These are phyloP conservation scores for Clarias batrachus DNA, from an alignment of 2,113 vertebrate species.

Conservation along the genomic window DNA sequence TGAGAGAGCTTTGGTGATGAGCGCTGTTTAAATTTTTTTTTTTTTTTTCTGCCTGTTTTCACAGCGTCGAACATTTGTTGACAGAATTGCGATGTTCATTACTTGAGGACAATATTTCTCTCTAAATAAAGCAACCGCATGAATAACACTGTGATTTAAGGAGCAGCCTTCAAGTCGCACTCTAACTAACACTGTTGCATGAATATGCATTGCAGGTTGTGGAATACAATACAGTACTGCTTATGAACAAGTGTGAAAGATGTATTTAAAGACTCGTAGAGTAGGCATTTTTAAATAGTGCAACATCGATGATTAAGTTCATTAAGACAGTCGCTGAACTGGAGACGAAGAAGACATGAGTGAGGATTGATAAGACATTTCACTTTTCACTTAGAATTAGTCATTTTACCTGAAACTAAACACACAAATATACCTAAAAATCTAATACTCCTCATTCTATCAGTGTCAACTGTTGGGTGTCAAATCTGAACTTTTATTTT, in stretches of 20 bases:
- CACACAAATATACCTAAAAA: not conserved
- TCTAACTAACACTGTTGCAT: conserved; percentile 4
- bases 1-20: conserved; percentile 56
- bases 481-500: not conserved
- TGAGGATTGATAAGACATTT: conserved; percentile 58
- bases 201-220: not conserved
- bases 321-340: conserved; percentile 49
- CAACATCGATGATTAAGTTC: conserved; percentile 10
- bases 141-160: conserved; percentile 23
- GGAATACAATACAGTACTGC: conserved; percentile 7
- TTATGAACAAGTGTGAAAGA: conserved; percentile 36
- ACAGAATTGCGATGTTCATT: conserved; percentile 48
- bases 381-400: conserved; percentile 60
- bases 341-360: conserved; percentile 44
- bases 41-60: conserved; percentile 49
- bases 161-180: not conserved
- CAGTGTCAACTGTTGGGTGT: not conserved
- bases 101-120: conserved; percentile 25
- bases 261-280: conserved; percentile 49
- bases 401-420: not conserved
- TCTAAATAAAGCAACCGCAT: conserved; percentile 29
- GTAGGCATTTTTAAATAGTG: conserved; percentile 31
- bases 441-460: not conserved
- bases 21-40: conserved; percentile 47
- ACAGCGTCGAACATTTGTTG: conserved; percentile 70